A percentile compares a stretch with the other conserved stretches of the same genome.
Evolutionary conservation across 2,113 vertebrate species (phyloP).

Genomic region (Callochromis pleurospilus): DNA sequence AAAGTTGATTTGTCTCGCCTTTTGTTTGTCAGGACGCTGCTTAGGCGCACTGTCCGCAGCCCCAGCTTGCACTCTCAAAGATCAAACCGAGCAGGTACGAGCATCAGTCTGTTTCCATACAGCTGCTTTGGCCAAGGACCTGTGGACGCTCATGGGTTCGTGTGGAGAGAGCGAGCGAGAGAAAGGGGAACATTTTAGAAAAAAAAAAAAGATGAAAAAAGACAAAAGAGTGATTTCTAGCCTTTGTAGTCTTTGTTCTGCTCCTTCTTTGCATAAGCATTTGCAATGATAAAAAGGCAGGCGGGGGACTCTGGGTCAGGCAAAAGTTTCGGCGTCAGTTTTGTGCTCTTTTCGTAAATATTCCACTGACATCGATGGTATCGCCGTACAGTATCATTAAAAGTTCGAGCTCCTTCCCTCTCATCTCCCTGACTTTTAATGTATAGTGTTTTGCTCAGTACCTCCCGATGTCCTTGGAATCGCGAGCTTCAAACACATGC

Average conservation of each 20-base stretch:
- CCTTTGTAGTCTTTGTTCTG: slow-evolving; percentile 46
- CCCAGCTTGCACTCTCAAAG: slow-evolving; percentile 38
- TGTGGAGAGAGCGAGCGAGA: not conserved
- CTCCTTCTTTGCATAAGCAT: slow-evolving; percentile 40
- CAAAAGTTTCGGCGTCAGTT: slow-evolving; percentile 24
- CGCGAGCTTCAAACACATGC: slow-evolving; percentile 75
- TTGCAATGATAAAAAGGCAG: slow-evolving; percentile 36
- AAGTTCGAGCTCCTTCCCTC: slow-evolving; percentile 54
- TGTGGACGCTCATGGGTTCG: slow-evolving; percentile 44
- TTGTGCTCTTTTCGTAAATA: slow-evolving; percentile 32
- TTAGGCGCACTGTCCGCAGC: slow-evolving; percentile 4
- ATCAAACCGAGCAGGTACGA: slow-evolving; percentile 45
- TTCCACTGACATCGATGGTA: slow-evolving; percentile 51
- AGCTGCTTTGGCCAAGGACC: slow-evolving; percentile 56
- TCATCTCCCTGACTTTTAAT: slow-evolving; percentile 68
- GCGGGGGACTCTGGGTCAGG: slow-evolving; percentile 16
- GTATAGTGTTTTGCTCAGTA: slow-evolving; percentile 61
- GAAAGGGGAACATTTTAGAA: not conserved
- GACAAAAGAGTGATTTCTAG: slow-evolving; percentile 28
- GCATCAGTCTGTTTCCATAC: slow-evolving; percentile 54
- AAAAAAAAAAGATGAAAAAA: slow-evolving; percentile 49
- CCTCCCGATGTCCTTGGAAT: slow-evolving; percentile 71
- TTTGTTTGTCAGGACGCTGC: slow-evolving; percentile 11
- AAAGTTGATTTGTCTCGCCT: slow-evolving; percentile 4
- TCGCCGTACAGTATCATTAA: slow-evolving; percentile 60